Conservation (phyloP, 2,113 vertebrate genomes). For the Pterocles burchelli region DNA sequence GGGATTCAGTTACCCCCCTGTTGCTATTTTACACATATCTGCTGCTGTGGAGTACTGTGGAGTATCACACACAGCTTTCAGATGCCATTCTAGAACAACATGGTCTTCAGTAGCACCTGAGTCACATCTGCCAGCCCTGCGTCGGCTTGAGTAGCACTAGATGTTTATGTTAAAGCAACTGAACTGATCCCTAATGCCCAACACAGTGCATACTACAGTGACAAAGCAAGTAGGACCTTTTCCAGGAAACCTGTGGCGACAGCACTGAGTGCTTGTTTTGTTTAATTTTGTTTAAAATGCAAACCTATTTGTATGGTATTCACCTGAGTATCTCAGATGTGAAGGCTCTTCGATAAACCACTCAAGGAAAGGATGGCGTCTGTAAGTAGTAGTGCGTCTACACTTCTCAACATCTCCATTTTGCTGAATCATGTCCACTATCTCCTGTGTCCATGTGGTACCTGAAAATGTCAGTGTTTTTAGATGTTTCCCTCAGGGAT, state of each 20-base stretch:
- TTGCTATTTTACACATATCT: background rate
- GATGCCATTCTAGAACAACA: background rate
- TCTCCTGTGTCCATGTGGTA: slow-evolving; percentile 79
- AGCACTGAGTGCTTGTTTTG: background rate
- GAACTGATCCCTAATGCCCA: background rate
- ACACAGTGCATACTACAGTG: background rate
- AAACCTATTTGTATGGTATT: background rate
- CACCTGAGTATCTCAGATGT: background rate
- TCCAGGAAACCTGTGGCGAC: background rate
- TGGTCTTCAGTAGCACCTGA: background rate
- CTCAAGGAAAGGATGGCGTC: slow-evolving; percentile 74
- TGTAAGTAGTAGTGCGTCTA: slow-evolving; percentile 55
- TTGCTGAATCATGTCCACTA: slow-evolving; percentile 76
- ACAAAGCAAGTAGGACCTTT: background rate
- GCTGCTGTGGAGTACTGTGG: background rate
- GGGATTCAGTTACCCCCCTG: rapidly evolving
- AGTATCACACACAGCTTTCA: background rate
- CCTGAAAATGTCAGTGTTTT: slow-evolving; percentile 52
- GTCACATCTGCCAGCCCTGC: background rate
- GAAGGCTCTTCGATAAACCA: background rate
- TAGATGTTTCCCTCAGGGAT: background rate
- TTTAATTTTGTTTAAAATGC: background rate
- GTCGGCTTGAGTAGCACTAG: background rate
- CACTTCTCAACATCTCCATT: slow-evolving; percentile 69
- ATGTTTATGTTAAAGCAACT: background rate